These are phyloP conservation scores for Hyles vespertilio DNA, from an alignment of 1,140 invertebrate species.

Conservation along the genomic window DNA sequence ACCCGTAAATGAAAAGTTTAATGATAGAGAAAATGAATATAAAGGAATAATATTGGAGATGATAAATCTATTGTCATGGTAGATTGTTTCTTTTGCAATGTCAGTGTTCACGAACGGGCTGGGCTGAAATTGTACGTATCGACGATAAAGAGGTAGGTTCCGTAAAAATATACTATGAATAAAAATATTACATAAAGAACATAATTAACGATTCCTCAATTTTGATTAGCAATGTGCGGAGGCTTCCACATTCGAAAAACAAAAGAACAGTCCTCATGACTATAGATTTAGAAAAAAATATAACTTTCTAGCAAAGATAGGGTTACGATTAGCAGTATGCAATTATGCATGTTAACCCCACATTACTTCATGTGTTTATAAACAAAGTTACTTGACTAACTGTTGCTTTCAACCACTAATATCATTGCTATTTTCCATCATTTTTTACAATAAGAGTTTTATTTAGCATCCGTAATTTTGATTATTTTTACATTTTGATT, in stretches of 20 bases:
- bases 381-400: constrained; percentile 73
- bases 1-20: neutral
- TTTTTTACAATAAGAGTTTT: constrained; percentile 51
- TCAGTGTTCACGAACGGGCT: constrained; percentile 59
- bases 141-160: constrained; percentile 69
- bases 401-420: constrained; percentile 52
- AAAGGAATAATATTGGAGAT: constrained; percentile 68
- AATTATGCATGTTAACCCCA: constrained; percentile 63
- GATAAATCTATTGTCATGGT: constrained; percentile 73
- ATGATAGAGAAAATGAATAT: neutral
- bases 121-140: constrained; percentile 63
- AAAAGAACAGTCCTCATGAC: constrained; percentile 72
- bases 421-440: constrained; percentile 38
- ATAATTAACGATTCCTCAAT: constrained; percentile 58
- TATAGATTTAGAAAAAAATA: constrained; percentile 58
- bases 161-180: constrained; percentile 43
- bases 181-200: constrained; percentile 32
- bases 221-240: constrained; percentile 62
- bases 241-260: constrained; percentile 48
- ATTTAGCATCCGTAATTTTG: constrained; percentile 21
- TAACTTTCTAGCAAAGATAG: constrained; percentile 23
- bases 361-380: constrained; percentile 74
- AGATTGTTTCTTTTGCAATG: constrained; percentile 73
- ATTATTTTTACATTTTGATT: constrained; percentile 1
- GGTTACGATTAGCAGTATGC: constrained; percentile 57